phyloP scores from a whole-genome alignment of 2,113 vertebrate genomes.

The Atractosteus spatula region DNA sequence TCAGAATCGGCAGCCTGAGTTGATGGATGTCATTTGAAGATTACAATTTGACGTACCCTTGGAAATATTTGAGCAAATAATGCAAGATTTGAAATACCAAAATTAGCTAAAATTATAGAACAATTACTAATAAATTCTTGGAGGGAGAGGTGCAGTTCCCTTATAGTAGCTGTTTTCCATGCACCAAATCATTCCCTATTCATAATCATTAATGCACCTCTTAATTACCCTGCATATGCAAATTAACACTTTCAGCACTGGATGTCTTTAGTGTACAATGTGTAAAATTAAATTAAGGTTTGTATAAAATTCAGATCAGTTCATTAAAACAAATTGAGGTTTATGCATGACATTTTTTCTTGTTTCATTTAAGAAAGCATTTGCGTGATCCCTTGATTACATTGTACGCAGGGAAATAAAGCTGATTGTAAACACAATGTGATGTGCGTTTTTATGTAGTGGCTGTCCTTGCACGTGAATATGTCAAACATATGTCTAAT shows the following conservation, averaged over 20 bases:
- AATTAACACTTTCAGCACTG: conserved; percentile 64
- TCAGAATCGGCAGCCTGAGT: conserved; percentile 80
- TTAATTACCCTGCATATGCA: conserved; percentile 83
- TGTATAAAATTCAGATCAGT: conserved; percentile 27
- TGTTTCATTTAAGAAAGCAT: conserved; percentile 21
- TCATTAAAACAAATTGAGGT: conserved; percentile 30
- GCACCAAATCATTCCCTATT: conserved; percentile 70
- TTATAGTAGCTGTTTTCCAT: conserved; percentile 59
- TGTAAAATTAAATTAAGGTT: conserved; percentile 29
- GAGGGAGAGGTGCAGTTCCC: conserved; percentile 63
- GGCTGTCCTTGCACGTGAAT: conserved; percentile 4
- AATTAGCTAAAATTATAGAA: conserved; percentile 58
- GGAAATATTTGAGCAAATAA: conserved; percentile 72
- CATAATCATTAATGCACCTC: conserved; percentile 79
- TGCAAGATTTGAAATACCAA: conserved; percentile 64
- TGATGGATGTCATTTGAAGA: conserved; percentile 81
- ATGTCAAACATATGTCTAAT: not conserved
- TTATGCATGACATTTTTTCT: conserved; percentile 11
- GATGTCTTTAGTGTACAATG: conserved; percentile 18
- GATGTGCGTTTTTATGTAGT: conserved; percentile 24
- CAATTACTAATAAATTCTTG: conserved; percentile 63
- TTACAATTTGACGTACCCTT: conserved; percentile 75
- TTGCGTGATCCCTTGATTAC: conserved; percentile 36
- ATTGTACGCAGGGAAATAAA: conserved; percentile 31
- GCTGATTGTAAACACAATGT: conserved; percentile 32